Evolutionary conservation across 2,113 vertebrate genomes (phyloP).

Genomic region (Brienomyrus longianalis): DNA sequence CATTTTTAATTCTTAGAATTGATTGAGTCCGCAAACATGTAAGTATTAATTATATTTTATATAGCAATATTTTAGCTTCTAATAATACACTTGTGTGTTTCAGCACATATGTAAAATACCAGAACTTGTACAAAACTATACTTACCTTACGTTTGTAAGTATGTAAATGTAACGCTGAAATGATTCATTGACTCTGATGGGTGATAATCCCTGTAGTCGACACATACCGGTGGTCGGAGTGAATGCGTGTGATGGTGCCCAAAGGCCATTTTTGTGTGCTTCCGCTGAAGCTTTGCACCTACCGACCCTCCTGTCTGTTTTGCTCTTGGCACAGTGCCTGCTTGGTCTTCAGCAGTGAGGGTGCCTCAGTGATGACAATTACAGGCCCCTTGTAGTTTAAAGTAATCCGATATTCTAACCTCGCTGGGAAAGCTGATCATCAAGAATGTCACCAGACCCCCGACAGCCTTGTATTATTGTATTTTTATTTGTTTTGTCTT

Average conservation of each 20-base stretch:
- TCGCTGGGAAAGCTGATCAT: neutral
- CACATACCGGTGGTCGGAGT: neutral
- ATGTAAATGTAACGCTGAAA: neutral
- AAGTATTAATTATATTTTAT: neutral
- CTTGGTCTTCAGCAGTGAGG: neutral
- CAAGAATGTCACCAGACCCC: neutral
- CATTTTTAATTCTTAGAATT: neutral
- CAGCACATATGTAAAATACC: neutral
- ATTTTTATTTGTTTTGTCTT: constrained; percentile 65
- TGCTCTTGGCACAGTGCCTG: neutral
- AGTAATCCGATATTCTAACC: neutral
- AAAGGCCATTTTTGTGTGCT: neutral
- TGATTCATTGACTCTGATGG: neutral
- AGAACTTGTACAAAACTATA: neutral
- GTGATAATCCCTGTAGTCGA: neutral
- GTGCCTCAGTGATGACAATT: neutral
- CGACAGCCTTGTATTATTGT: constrained; percentile 27
- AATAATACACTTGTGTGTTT: neutral
- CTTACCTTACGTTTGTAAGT: neutral
- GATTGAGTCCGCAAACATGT: no score
- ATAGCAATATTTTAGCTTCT: neutral
- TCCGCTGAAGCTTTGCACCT: neutral
- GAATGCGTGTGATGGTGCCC: neutral
- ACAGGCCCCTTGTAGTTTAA: neutral
- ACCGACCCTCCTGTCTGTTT: neutral